These are phyloP conservation scores for Eublepharis macularius DNA, from an alignment of 2,113 vertebrate species.

Conservation along the genomic window DNA sequence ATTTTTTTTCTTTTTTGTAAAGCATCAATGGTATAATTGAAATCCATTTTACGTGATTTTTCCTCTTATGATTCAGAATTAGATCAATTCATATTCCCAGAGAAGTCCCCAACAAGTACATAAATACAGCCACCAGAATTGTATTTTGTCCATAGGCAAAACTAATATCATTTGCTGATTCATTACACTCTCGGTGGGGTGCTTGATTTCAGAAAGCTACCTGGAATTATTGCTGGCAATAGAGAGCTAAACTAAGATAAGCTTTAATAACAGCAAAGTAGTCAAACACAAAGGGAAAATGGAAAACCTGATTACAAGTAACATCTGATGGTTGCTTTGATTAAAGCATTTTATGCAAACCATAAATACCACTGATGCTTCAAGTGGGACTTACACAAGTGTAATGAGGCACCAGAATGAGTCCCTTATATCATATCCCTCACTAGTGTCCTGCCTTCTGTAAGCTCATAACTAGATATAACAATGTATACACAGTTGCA, in stretches of 20 bases:
- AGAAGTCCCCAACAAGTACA: constrained; percentile 38
- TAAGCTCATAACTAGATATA: too few species aligned
- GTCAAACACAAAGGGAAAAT: constrained; percentile 38
- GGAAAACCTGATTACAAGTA: constrained; percentile 45
- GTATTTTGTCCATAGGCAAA: constrained; percentile 51
- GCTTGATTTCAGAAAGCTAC: constrained; percentile 68
- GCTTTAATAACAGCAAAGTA: constrained; percentile 51
- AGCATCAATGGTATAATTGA: constrained; percentile 58
- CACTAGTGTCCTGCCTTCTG: not conserved
- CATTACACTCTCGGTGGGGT: constrained; percentile 68
- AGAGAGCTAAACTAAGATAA: constrained; percentile 54
- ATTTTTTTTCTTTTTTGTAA: constrained; percentile 42
- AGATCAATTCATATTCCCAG: constrained; percentile 66
- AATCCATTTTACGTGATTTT: constrained; percentile 64
- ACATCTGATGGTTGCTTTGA: constrained; percentile 27
- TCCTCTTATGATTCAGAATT: constrained; percentile 68
- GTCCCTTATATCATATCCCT: not conserved
- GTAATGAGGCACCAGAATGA: not conserved
- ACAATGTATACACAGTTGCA: too few species aligned
- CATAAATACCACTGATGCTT: not conserved
- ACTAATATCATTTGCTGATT: constrained; percentile 70
- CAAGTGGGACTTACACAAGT: not conserved
- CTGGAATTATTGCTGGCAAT: constrained; percentile 60
- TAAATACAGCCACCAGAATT: constrained; percentile 50
- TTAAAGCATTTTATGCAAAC: not conserved